Conservation (phyloP, 2,888 invertebrate species). For the Leptopterna dolabrata region DNA sequence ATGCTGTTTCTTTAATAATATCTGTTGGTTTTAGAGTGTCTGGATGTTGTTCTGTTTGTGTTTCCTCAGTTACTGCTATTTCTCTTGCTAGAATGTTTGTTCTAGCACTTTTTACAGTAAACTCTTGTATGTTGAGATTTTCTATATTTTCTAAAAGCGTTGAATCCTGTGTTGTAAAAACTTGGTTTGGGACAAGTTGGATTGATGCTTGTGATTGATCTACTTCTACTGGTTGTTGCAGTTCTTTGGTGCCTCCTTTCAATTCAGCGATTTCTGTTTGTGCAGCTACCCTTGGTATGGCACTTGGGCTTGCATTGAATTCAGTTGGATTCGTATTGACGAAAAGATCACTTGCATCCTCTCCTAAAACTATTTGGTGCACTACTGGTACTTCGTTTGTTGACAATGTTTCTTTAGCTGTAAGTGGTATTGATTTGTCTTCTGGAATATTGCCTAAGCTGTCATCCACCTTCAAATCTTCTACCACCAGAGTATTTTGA, state of each 20-base stretch:
- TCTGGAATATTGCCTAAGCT: constrained; percentile 52
- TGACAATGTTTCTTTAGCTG: constrained; percentile 52
- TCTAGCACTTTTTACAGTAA: constrained; percentile 48
- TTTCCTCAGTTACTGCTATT: constrained; percentile 56
- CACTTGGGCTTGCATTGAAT: constrained; percentile 54
- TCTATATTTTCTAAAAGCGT: constrained; percentile 50
- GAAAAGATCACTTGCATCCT: constrained; percentile 57
- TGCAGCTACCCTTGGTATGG: constrained; percentile 56
- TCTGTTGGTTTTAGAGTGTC: not conserved
- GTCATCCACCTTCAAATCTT: constrained; percentile 53
- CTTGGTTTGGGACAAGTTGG: constrained; percentile 55
- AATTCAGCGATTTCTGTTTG: constrained; percentile 55
- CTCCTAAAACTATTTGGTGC: constrained; percentile 54
- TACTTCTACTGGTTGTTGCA: not conserved
- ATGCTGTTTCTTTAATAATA: constrained; percentile 50
- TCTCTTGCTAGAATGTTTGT: constrained; percentile 50
- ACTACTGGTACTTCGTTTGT: constrained; percentile 55
- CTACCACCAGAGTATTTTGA: constrained; percentile 54
- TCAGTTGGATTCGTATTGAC: constrained; percentile 53
- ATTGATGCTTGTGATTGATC: constrained; percentile 53
- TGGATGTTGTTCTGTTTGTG: constrained; percentile 40
- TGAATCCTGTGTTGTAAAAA: constrained; percentile 40
- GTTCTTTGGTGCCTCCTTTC: constrained; percentile 55
- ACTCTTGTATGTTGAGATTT: constrained; percentile 3
- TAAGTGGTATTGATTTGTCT: constrained; percentile 38